phyloP scores from a whole-genome alignment of 2,113 vertebrate species.

The Anarhynchus alexandrinus region DNA sequence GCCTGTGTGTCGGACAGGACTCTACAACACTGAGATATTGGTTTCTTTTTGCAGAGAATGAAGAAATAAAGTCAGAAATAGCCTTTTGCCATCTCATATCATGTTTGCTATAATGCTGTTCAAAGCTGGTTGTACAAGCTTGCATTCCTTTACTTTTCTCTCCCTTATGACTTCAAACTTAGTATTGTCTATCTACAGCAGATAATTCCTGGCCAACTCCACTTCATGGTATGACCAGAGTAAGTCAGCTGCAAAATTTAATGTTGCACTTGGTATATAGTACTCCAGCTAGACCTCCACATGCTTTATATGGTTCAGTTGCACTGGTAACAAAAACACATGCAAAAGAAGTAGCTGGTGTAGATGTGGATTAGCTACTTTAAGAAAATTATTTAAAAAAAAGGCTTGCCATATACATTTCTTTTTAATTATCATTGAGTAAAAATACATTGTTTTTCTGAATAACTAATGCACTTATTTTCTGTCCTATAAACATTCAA shows the following conservation, averaged over 20 bases:
- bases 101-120: not conserved
- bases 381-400: not conserved
- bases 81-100: rapidly evolving
- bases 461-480: not conserved
- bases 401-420: not conserved
- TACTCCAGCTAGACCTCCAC: not conserved
- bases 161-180: not conserved
- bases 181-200: not conserved
- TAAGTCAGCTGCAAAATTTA: not conserved
- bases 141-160: not conserved
- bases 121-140: not conserved
- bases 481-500: not conserved
- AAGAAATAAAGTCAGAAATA: not conserved
- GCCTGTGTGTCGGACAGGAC: not conserved
- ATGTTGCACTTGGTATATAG: not conserved
- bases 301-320: not conserved
- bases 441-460: not conserved
- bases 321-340: not conserved
- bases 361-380: not conserved
- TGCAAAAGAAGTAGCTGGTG: not conserved
- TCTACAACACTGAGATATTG: not conserved
- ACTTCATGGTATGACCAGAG: not conserved
- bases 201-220: not conserved
- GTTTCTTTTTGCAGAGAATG: not conserved
- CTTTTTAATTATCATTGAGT: not conserved